A percentile compares a stretch with the other conserved stretches of the same genome.
These are phyloP conservation scores for Habroteleia sp. DNA, from an alignment of 2,888 invertebrate species.

Conservation along the genomic window DNA sequence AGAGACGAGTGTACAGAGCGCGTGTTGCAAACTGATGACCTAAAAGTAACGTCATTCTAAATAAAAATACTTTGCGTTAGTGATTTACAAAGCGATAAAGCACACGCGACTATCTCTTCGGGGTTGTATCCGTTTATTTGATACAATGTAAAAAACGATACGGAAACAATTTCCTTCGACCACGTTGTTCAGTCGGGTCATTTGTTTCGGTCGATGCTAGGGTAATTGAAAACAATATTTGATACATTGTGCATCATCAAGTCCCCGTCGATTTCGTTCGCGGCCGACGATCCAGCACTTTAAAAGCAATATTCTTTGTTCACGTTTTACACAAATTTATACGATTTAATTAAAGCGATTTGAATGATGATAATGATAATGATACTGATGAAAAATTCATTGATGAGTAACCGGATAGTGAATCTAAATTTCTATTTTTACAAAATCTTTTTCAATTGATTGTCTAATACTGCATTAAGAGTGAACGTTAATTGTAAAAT, in stretches of 20 bases:
- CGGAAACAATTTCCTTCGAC: constrained; percentile 49
- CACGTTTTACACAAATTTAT: constrained; percentile 24
- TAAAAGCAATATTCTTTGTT: constrained; percentile 18
- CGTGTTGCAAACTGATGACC: constrained; percentile 15
- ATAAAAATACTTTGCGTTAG: constrained; percentile 68
- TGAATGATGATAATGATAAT: constrained; percentile 22
- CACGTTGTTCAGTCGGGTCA: constrained; percentile 37
- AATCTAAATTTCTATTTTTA: no score
- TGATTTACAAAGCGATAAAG: constrained; percentile 76
- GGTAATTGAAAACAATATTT: constrained; percentile 41
- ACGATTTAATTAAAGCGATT: constrained; percentile 3
- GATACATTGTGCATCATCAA: constrained; percentile 60
- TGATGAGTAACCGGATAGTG: constrained; percentile 7
- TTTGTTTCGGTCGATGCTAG: constrained; percentile 41
- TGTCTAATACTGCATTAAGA: no score
- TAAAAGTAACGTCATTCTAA: constrained; percentile 43
- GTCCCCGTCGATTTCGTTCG: constrained; percentile 52
- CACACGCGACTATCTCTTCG: constrained; percentile 71
- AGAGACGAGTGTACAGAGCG: constrained; percentile 54
- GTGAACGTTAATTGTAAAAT: constrained; percentile 14
- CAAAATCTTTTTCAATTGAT: no score
- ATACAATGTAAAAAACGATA: constrained; percentile 69
- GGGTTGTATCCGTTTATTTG: constrained; percentile 71
- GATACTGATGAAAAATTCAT: constrained; percentile 21
- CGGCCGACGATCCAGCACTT: constrained; percentile 64